phyloP scores from a whole-genome alignment of 64 coral and sea anemone species.

The Catalaphyllia jardinei region DNA sequence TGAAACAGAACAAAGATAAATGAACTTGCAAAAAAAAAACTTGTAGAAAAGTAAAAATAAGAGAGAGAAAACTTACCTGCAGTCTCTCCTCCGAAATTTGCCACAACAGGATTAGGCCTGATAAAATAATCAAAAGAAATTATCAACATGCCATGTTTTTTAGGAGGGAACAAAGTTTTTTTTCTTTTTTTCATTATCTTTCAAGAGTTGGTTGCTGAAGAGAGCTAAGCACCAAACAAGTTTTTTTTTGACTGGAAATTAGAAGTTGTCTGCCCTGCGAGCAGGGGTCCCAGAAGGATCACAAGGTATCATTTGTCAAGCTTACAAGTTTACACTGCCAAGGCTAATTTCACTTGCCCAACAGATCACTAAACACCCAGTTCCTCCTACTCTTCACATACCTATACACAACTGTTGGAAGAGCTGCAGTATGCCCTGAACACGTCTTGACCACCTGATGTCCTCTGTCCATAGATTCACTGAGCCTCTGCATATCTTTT shows the following conservation, averaged over 20 bases:
- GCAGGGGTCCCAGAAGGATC: too few species aligned
- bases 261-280: too few species aligned
- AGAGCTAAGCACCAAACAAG: too few species aligned
- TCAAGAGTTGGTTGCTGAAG: too few species aligned
- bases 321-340: too few species aligned
- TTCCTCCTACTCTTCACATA: background rate
- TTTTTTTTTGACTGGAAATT: too few species aligned
- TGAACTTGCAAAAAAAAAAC: background rate
- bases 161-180: too few species aligned
- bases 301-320: too few species aligned
- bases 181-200: too few species aligned
- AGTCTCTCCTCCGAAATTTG: slow-evolving; percentile 69
- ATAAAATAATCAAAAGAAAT: background rate
- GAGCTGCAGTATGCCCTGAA: slow-evolving; percentile 87
- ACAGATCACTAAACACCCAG: background rate
- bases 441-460: slow-evolving; percentile 85
- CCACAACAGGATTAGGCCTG: slow-evolving; percentile 64
- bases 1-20: slow-evolving; percentile 19
- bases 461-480: slow-evolving; percentile 56
- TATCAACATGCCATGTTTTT: background rate
- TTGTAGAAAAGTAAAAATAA: background rate
- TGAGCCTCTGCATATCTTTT: slow-evolving; percentile 64
- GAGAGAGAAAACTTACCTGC: slow-evolving; percentile 41
- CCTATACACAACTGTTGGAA: slow-evolving; percentile 75
- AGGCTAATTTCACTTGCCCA: background rate